Conservation (phyloP, 2,888 invertebrate genomes). For the Meloe dianella region DNA sequence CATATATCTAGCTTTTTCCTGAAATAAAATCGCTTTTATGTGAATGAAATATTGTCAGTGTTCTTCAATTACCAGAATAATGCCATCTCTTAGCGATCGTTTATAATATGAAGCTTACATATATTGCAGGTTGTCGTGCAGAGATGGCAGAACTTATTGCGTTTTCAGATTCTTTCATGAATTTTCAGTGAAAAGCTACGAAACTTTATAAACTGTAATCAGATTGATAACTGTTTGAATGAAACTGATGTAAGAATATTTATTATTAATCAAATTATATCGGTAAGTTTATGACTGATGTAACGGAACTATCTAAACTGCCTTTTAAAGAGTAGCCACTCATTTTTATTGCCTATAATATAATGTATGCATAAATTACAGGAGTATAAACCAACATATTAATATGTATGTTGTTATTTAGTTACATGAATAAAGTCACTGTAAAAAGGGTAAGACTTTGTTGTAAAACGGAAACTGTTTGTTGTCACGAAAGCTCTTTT, state of each 20-base stretch:
- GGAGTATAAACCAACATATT: too few species aligned
- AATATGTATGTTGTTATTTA: neutral
- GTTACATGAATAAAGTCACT: neutral
- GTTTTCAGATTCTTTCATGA: neutral
- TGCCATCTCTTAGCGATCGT: neutral
- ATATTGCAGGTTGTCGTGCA: neutral
- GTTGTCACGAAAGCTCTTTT: constrained; percentile 22
- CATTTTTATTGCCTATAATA: neutral
- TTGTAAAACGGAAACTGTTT: constrained; percentile 26
- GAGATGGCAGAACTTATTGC: neutral
- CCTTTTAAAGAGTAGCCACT: too few species aligned
- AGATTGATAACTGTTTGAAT: too few species aligned
- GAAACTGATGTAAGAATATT: too few species aligned
- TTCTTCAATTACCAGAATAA: neutral
- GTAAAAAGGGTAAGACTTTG: neutral
- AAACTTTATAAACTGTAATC: too few species aligned
- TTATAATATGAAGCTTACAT: neutral
- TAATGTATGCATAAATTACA: too few species aligned
- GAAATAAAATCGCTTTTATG: too few species aligned
- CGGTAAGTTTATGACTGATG: too few species aligned
- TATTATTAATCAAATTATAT: too few species aligned
- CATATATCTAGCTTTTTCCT: too few species aligned
- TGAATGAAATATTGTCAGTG: neutral
- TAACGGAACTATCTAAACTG: too few species aligned
- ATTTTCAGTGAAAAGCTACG: neutral